Percentiles rank a stretch among this genome's conserved stretches.
Conservation (phyloP, 1,140 invertebrate species). For the Diploscapter pachys region DNA sequence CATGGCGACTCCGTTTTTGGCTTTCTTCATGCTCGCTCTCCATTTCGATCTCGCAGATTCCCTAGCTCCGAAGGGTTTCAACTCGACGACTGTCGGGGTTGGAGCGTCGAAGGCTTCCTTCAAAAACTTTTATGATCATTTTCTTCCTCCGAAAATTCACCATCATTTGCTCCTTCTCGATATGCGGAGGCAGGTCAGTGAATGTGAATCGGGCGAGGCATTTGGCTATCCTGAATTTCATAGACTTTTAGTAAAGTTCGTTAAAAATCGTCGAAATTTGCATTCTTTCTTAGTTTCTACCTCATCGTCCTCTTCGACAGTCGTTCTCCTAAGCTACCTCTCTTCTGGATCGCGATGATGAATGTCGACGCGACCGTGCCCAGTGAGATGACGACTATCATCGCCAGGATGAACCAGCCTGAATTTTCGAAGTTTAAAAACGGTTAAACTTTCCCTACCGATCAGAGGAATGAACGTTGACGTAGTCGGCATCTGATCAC, state of each 20-base stretch:
- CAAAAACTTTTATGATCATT: neutral
- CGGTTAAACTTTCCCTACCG: constrained; percentile 24
- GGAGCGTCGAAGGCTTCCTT: constrained; percentile 27
- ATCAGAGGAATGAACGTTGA: constrained; percentile 52
- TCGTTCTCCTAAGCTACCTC: constrained; percentile 51
- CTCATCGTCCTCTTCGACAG: constrained; percentile 42
- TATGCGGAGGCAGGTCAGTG: constrained; percentile 50
- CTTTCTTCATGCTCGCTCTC: neutral
- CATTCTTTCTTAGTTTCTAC: neutral
- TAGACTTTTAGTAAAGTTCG: neutral
- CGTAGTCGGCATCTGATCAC: constrained; percentile 58
- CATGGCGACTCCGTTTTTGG: constrained; percentile 38
- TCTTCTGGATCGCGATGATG: constrained; percentile 55
- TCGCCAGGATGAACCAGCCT: constrained; percentile 57
- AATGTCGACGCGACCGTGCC: constrained; percentile 54
- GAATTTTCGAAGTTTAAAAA: constrained; percentile 15
- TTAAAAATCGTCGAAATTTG: neutral
- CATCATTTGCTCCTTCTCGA: constrained; percentile 46
- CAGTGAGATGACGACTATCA: constrained; percentile 54
- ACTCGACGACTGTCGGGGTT: constrained; percentile 18
- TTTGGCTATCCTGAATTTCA: constrained; percentile 35
- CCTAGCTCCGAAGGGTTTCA: constrained; percentile 19
- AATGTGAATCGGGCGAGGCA: constrained; percentile 47
- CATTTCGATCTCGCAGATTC: constrained; percentile 11
- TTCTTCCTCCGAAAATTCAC: neutral